A percentile compares a stretch with the other conserved stretches of the same genome.
Evolutionary conservation across 2,797 vertebrate species (phyloP).

Genomic region (Cottoperca gobio): DNA sequence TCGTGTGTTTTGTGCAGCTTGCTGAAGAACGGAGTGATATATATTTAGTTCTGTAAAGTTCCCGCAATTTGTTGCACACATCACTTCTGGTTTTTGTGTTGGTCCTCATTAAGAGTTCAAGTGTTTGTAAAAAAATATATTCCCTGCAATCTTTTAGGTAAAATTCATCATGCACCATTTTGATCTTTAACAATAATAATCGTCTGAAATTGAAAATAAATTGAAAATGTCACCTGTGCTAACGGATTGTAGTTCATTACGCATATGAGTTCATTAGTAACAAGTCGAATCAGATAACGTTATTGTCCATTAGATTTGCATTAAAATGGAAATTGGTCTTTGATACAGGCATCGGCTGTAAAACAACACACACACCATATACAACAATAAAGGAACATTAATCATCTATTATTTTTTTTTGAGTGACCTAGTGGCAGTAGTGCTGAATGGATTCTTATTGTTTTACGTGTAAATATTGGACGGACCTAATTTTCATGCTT

Average conservation of each 20-base stretch:
- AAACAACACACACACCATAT: too few species aligned
- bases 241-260: neutral
- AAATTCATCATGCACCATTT: neutral
- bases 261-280: neutral
- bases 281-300: too few species aligned
- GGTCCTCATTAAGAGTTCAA: neutral
- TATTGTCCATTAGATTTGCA: too few species aligned
- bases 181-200: neutral
- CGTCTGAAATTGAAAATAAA: neutral
- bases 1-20: neutral
- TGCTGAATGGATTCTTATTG: neutral
- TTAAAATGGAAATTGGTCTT: too few species aligned
- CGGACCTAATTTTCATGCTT: too few species aligned
- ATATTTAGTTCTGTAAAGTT: neutral
- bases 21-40: neutral
- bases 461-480: neutral
- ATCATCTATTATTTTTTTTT: too few species aligned
- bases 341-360: too few species aligned
- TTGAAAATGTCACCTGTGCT: neutral
- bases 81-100: neutral
- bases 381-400: too few species aligned
- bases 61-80: neutral
- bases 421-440: too few species aligned
- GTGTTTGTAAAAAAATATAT: neutral
- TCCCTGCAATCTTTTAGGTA: neutral